Base-by-base conservation (phyloP, 2,113 vertebrate species). In the Alligator sinensis region DNA sequence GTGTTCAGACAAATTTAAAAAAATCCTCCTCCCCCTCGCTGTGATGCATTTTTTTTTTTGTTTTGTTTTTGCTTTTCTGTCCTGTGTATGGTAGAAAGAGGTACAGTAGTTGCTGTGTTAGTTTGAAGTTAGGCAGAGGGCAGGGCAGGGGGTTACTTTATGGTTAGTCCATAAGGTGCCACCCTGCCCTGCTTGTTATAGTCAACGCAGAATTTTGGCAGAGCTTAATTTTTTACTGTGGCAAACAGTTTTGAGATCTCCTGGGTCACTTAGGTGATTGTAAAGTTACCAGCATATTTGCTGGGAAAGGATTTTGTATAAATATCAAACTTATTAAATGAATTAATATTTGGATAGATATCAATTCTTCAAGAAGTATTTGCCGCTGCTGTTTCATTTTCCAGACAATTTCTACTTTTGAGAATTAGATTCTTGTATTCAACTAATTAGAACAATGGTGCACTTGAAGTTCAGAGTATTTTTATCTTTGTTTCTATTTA, bases 301-400 rank as follows among this genome's bases (percentile, higher is more conserved):
- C 57, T 86, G 84, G 77, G 78, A 62, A 93, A 61, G 34, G 15
- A 5, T 93, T 96, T 93, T 25, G 83, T 84, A 83, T 16, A 28
- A n/a, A 66, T 66, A 66, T 91, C 74, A 95, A 93, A 96, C 86
- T 64, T 74, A 19, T 9, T 25, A 77, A 89, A 55, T 4, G 1
- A 54, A 18, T 87, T 90, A 93, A 58, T 82, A 61, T 88, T 94
- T 91, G 54, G 80, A 54, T 68, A 92, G 90, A 82, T 87, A 76
- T 89, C 74, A 0, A 1, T 60, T 63, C 28, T 85, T 24, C 66
- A 88, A 79, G 54, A 89, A 25, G 28, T 60, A 16, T 34, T 57
- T 85, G 34, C 82, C 86, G 15, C 75, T 75, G 21, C 80, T 91
- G 82, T 14, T 54, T 80, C 34, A 14, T 83, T 19, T 91, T 64